Evolutionary conservation across 2,888 invertebrate genomes (phyloP).

Genomic region (Esperia sulphurella): DNA sequence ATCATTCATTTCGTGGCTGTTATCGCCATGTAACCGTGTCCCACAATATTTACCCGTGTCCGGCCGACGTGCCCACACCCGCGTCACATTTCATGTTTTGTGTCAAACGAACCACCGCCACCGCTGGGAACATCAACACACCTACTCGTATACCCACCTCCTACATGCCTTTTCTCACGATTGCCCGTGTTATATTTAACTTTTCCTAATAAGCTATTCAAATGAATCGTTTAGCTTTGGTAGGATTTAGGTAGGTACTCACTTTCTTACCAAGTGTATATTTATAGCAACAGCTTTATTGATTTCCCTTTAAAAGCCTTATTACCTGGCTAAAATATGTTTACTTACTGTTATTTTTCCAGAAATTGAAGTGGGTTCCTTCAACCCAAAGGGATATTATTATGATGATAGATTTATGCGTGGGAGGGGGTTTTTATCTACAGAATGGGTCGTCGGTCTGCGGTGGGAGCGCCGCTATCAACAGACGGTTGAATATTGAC

Average conservation of each 20-base stretch:
- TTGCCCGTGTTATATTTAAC: slow-evolving; percentile 1
- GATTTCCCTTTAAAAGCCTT: slow-evolving; percentile 4
- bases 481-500: slow-evolving; percentile 25
- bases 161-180: slow-evolving; percentile 24
- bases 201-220: slow-evolving; percentile 1
- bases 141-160: slow-evolving; percentile 6
- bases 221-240: neutral
- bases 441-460: slow-evolving; percentile 40
- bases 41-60: slow-evolving; percentile 22
- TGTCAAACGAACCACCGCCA: slow-evolving; percentile 17
- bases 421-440: slow-evolving; percentile 41
- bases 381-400: slow-evolving; percentile 17
- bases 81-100: slow-evolving; percentile 29
- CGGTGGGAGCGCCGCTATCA: slow-evolving; percentile 14
- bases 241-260: neutral
- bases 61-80: slow-evolving; percentile 5
- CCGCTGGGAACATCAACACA: slow-evolving; percentile 31
- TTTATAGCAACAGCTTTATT: slow-evolving; percentile 6
- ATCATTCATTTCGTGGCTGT: neutral
- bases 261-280: neutral
- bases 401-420: slow-evolving; percentile 30
- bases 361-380: neutral
- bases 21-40: slow-evolving; percentile 3
- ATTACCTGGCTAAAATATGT: neutral
- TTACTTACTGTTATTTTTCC: neutral